Evolutionary conservation across 2,113 vertebrate genomes (phyloP).

Genomic region (Sinocyclocheilus anshuiensis): DNA sequence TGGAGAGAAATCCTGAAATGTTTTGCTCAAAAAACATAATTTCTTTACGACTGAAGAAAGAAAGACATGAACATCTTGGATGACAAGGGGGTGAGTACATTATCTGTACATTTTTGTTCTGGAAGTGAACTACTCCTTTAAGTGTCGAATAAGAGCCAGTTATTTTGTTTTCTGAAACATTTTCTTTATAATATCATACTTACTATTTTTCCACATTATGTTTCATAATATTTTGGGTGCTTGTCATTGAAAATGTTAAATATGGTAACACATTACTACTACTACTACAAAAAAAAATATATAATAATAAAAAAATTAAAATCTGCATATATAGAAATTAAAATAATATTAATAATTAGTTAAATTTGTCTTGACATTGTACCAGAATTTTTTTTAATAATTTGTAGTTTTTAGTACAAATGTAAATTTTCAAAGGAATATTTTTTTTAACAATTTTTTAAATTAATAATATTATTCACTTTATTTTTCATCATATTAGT

Average conservation of each 20-base stretch:
- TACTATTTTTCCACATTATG: neutral
- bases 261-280: neutral
- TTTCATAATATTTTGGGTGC: neutral
- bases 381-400: neutral
- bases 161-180: neutral
- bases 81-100: too few relatives aligned
- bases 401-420: neutral
- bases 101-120: too few relatives aligned
- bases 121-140: neutral
- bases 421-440: neutral
- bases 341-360: neutral
- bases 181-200: neutral
- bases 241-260: neutral
- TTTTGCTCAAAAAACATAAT: too few relatives aligned
- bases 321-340: neutral
- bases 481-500: neutral
- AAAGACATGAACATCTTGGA: too few relatives aligned
- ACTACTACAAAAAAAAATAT: neutral
- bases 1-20: too few relatives aligned
- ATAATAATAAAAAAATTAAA: too few relatives aligned
- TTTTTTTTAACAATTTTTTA: neutral
- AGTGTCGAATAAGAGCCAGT: neutral
- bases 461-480: neutral
- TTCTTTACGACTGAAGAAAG: too few relatives aligned
- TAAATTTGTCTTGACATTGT: neutral